Evolutionary conservation across 2,888 invertebrate genomes (phyloP), one percentile per base, ranked within the genome.

Genomic region (Sarcophaga variegata): DNA sequence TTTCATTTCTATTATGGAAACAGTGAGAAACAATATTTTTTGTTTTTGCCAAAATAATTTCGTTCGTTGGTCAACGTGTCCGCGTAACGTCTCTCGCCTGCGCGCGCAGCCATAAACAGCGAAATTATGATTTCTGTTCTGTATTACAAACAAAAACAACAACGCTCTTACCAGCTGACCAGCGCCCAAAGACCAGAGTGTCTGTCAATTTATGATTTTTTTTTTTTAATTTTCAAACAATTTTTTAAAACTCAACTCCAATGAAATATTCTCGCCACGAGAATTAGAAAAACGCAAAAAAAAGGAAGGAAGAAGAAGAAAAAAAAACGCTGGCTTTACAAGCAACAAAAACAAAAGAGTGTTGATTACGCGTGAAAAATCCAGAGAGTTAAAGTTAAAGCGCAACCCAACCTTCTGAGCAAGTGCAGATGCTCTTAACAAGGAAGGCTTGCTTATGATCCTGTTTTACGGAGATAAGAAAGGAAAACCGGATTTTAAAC

Each of bases 11-110:
- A 88, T 87, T 87, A 87, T 84, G 88, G 88, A 89, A 89, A 88
- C 88, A 90, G 86, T 86, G 88, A 84, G 75, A 89, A 90, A 87
- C 37, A 87, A 87, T 88, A 90, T 88, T 90, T 91, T 91, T 91
- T 90, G 90, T 91, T 92, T 84, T 91, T 88, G 89, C 86, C 71
- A 72, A 79, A 81, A 81, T 37, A 87, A 80, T 87, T 87, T 87
- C 87, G 84, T 84, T 79, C 81, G 78, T 84, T 37, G 37, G 37
- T 37, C 37, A 37, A 37, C 37, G 37, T 10, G 8, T 10, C 37
- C 25, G 82, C 85, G 83, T 80, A 82, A 85, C 71, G 83, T 77
- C 59, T 66, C 20, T 14, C 17, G 8, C 49, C 2, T 17, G 49
- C 6, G 63, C 64, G 70, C 64, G 70, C 60, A 60, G 75, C 86